Percentiles rank a stretch among this genome's conserved stretches.
These are phyloP conservation scores for Oriolus oriolus DNA, from an alignment of 2,113 vertebrate species.

Conservation along the genomic window DNA sequence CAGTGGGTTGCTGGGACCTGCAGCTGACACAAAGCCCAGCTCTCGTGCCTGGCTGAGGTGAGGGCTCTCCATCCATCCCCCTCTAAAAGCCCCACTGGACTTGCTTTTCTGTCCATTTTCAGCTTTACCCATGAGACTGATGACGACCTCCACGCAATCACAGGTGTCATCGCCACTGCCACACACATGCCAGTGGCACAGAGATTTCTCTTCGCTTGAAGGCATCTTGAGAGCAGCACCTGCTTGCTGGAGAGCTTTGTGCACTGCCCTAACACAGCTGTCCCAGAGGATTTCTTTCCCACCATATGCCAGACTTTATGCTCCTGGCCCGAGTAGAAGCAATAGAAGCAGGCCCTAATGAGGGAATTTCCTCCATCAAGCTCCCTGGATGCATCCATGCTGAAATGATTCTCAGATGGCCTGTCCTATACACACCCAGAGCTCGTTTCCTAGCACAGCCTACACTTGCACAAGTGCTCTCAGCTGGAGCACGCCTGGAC, in stretches of 20 bases:
- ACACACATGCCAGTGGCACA: not conserved
- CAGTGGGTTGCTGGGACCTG: not conserved
- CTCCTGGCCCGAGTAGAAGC: not conserved
- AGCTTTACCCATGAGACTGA: rapidly evolving
- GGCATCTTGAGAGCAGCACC: not conserved
- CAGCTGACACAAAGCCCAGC: not conserved
- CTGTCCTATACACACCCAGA: not conserved
- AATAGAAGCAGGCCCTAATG: not conserved
- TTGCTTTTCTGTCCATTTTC: not conserved
- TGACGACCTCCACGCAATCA: rapidly evolving
- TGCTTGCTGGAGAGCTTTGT: not conserved
- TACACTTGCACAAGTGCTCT: rapidly evolving
- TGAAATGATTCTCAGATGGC: not conserved
- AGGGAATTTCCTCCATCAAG: not conserved
- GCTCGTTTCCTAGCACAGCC: not conserved
- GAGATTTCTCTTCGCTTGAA: not conserved
- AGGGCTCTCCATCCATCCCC: not conserved
- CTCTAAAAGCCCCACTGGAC: not conserved
- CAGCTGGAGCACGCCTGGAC: not conserved
- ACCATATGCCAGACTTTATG: not conserved
- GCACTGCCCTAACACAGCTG: not conserved
- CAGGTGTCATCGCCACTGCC: not conserved
- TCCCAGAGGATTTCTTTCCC: not conserved
- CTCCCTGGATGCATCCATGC: not conserved
- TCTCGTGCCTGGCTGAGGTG: not conserved